Percentiles rank a stretch among this genome's conserved stretches.
Conservation (phyloP, 2,113 vertebrate species). For the Uria aalge region DNA sequence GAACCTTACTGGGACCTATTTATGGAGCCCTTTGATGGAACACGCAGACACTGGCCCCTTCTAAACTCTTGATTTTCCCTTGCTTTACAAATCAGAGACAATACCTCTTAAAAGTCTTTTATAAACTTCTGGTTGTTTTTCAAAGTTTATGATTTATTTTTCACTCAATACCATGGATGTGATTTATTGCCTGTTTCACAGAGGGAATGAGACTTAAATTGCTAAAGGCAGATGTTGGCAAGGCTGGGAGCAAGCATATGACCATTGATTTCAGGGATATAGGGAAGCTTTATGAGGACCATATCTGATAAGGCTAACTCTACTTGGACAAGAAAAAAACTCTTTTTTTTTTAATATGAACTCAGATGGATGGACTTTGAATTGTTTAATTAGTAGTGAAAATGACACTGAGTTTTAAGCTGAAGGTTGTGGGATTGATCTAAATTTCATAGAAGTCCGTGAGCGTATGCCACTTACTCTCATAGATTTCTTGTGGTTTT, state of each 20-base stretch:
- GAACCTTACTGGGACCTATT: not conserved
- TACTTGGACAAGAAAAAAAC: not conserved
- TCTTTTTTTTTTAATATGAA: not conserved
- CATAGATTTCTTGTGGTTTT: not conserved
- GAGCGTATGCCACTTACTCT: not conserved
- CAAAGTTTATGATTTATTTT: slow-evolving; percentile 66
- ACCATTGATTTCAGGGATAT: slow-evolving; percentile 22
- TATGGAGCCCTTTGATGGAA: not conserved
- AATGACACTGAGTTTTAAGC: not conserved
- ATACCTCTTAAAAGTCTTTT: not conserved
- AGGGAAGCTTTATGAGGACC: not conserved
- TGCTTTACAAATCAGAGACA: not conserved
- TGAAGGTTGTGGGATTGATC: not conserved
- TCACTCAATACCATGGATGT: slow-evolving; percentile 36
- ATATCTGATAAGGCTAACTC: not conserved
- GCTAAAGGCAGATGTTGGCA: slow-evolving; percentile 30
- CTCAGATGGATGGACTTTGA: not conserved
- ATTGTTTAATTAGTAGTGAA: slow-evolving; percentile 9
- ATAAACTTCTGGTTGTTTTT: slow-evolving; percentile 30
- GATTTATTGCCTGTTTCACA: slow-evolving; percentile 61
- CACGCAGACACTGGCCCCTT: not conserved
- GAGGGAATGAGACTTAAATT: slow-evolving; percentile 56
- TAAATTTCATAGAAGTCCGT: not conserved
- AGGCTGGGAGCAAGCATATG: not conserved
- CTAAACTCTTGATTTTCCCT: not conserved